Evolutionary conservation across 2,888 invertebrate species (phyloP), one percentile per base, ranked within the genome.

Genomic region (Cyclophora albipunctata): DNA sequence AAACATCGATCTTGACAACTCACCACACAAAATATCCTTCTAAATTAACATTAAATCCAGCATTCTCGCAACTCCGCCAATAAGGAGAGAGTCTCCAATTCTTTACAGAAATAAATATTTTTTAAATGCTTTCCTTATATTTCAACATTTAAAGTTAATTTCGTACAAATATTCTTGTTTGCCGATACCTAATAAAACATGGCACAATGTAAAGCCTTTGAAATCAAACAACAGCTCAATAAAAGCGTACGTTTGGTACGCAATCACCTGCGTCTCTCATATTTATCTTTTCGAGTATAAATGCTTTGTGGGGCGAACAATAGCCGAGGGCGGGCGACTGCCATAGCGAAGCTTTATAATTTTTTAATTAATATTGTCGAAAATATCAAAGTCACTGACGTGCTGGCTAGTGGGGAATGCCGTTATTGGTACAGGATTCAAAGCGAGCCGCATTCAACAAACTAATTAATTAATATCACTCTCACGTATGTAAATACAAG

Each of bases 361-460:
- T 89, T 89, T 89, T 89, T 89, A 89, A 89, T 89, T 88, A 89
- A 88, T 85, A 66, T 78, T 73, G 76, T 73, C 75, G 80, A 82
- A 88, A 89, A 89, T 86, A 88, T 88, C 87, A 87, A 88, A 89
- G 88, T 89, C 88, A 88, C 80, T 75, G 78, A 67, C 63, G 41
- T 5, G 40, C 34, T 67, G 20, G 70, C 75, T 84, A 83, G 83
- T 81, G 72, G 75, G 69, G 75, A 80, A 76, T 78, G 79, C 71
- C 37, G 4, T 37, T 37, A 37, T 37, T 37, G 37, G 37, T 37
- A 20, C 20, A 20, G n/a, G n/a, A 40, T 40, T 40, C n/a, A 40
- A 40, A 5, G 37, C 37, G 37, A 4, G 37, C 37, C 37, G 37
- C 42, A n/a, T 33, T 6, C 42, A 42, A 2, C 37, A 20, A 20